Percentiles rank a stretch among this genome's conserved stretches.
phyloP scores from a whole-genome alignment of 2,113 vertebrate genomes.

The Lucifuga dentata region DNA sequence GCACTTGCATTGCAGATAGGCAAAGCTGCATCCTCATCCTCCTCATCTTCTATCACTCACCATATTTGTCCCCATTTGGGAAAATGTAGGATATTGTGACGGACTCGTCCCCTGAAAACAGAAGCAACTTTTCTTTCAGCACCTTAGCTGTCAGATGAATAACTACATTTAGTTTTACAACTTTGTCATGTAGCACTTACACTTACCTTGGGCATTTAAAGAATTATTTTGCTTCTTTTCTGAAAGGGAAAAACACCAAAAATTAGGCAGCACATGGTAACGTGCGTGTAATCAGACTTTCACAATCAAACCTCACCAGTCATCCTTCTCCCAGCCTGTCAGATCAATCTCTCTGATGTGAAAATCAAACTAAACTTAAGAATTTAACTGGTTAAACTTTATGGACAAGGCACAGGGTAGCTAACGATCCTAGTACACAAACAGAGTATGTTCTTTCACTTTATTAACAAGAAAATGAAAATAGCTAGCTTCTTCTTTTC shows the following conservation, averaged over 20 bases:
- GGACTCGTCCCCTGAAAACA: conserved; percentile 64
- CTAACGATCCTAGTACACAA: no score
- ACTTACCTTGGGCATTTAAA: conserved; percentile 21
- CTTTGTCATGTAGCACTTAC: background rate
- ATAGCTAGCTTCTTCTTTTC: no score
- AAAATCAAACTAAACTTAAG: conserved; percentile 5
- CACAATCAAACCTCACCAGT: conserved; percentile 55
- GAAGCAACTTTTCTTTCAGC: background rate
- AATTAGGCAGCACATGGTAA: background rate
- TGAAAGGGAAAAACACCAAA: conserved; percentile 23
- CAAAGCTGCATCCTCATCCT: background rate
- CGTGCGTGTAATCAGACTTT: conserved; percentile 1
- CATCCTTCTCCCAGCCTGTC: conserved; percentile 46
- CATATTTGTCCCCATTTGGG: conserved; percentile 86
- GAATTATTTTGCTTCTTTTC: background rate
- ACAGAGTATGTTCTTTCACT: no score
- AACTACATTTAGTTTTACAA: background rate
- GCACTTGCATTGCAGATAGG: background rate
- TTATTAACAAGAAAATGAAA: no score
- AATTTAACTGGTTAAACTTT: background rate
- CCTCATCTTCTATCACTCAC: conserved; percentile 69
- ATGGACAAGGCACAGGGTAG: no score
- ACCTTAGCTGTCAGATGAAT: background rate
- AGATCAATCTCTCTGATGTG: background rate
- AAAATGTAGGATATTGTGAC: conserved; percentile 80